Evolutionary conservation across 2,113 vertebrate species (phyloP).

Genomic region (Sphaerodactylus townsendi): DNA sequence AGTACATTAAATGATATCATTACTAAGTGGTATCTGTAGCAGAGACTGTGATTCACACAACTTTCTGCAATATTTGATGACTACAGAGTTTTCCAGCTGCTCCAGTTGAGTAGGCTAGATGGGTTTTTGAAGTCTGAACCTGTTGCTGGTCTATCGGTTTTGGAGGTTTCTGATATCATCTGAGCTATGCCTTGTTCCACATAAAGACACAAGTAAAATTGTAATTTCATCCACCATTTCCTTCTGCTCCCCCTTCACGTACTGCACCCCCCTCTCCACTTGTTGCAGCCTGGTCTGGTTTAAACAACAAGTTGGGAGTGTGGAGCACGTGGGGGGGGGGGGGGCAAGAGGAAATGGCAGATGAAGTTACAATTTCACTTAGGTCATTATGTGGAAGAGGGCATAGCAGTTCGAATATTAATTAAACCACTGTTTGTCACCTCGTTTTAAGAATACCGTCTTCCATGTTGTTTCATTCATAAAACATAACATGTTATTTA

Average conservation of each 20-base stretch:
- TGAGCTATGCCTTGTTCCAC: no score
- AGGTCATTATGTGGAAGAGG: no score
- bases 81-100: slow-evolving; percentile 44
- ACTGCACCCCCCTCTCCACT: no score
- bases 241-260: no score
- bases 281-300: no score
- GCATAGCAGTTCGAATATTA: slow-evolving; percentile 83
- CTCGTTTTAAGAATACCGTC: slow-evolving; percentile 79
- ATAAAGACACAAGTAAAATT: no score
- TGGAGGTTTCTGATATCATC: slow-evolving; percentile 60
- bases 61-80: slow-evolving; percentile 8
- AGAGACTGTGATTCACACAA: not conserved
- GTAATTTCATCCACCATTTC: no score
- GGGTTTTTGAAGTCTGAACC: slow-evolving; percentile 25
- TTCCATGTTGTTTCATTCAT: slow-evolving; percentile 87
- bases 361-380: no score
- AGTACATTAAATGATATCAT: slow-evolving; percentile 32
- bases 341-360: no score
- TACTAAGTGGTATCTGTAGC: slow-evolving; percentile 47
- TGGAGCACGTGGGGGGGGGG: no score
- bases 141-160: slow-evolving; percentile 46
- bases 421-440: slow-evolving; percentile 80
- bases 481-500: slow-evolving; percentile 92
- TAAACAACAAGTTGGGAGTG: no score
- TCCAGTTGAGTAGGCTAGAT: slow-evolving; percentile 62